phyloP scores from a whole-genome alignment of 2,888 invertebrate genomes.

The Lepidocyrtoides sp. region DNA sequence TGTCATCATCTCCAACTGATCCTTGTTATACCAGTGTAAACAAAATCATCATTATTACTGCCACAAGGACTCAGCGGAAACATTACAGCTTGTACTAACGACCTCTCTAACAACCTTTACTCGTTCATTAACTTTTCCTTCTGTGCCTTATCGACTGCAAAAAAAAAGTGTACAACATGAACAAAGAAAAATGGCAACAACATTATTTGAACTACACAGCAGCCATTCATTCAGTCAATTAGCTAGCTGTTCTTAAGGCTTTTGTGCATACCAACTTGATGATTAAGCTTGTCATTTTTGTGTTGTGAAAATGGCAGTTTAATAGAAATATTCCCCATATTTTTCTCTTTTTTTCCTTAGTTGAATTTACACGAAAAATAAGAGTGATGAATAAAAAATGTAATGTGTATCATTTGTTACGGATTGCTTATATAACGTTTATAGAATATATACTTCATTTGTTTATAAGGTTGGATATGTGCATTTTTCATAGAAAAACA shows the following conservation, averaged over 20 bases:
- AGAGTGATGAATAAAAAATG: background rate
- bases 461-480: background rate
- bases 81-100: slow-evolving; percentile 63
- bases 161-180: background rate
- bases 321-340: background rate
- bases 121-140: background rate
- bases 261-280: background rate
- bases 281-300: background rate
- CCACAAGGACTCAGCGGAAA: slow-evolving; percentile 37
- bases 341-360: background rate
- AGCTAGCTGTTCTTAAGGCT: background rate
- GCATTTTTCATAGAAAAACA: background rate
- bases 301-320: background rate
- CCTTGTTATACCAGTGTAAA: background rate
- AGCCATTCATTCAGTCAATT: slow-evolving; percentile 44
- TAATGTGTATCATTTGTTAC: background rate
- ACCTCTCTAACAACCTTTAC: slow-evolving; percentile 28
- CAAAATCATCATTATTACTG: slow-evolving; percentile 6
- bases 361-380: background rate
- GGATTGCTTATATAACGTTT: background rate
- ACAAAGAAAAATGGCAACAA: background rate
- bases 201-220: background rate
- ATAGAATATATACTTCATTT: too few relatives aligned
- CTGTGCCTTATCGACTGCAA: background rate
- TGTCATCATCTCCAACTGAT: background rate